These are phyloP conservation scores for Resseliella maxima DNA, from an alignment of 2,888 invertebrate species.

Conservation along the genomic window DNA sequence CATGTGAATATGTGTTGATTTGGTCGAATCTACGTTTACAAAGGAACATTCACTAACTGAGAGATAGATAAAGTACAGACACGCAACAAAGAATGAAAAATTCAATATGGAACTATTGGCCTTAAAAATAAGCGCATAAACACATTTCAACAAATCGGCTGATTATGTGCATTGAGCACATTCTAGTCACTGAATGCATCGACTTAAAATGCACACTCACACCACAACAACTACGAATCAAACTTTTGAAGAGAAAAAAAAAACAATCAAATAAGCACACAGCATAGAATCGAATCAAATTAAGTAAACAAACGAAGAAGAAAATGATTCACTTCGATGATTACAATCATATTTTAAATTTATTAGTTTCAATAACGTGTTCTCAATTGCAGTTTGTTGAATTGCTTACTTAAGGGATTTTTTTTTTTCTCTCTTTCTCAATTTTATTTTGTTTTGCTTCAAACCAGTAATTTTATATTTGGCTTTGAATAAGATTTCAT, in stretches of 20 bases:
- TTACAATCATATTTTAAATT: slow-evolving; percentile 32
- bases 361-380: slow-evolving; percentile 37
- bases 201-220: not conserved
- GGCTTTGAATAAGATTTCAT: not conserved
- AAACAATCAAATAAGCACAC: not conserved
- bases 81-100: slow-evolving; percentile 39
- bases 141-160: not conserved
- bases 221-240: no score
- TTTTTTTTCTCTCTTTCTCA: no score
- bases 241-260: no score
- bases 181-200: slow-evolving; percentile 1
- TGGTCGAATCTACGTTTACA: not conserved
- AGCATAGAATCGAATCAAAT: not conserved
- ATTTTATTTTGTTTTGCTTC: not conserved
- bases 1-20: not conserved
- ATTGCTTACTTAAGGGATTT: not conserved
- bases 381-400: not conserved
- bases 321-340: slow-evolving; percentile 22
- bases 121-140: not conserved
- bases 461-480: slow-evolving; percentile 28
- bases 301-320: not conserved
- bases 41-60: slow-evolving; percentile 21
- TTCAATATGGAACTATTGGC: slow-evolving; percentile 45
- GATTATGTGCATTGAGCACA: slow-evolving; percentile 42
- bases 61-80: not conserved